phyloP scores from a whole-genome alignment of 2,888 invertebrate genomes.

The Actias luna region DNA sequence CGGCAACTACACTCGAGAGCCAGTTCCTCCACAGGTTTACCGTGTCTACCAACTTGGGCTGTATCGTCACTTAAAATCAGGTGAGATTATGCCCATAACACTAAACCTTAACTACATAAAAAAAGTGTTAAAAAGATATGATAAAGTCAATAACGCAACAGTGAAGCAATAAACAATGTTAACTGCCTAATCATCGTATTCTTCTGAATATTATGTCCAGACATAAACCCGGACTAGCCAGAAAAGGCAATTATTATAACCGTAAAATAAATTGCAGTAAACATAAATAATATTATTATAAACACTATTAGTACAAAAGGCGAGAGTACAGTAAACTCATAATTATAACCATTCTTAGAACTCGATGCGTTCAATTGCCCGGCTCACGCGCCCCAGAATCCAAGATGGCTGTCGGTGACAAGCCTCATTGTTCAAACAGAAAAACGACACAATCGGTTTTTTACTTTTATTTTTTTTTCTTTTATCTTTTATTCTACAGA shows the following conservation, averaged over 20 bases:
- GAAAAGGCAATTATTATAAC: not conserved
- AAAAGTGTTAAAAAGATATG: not conserved
- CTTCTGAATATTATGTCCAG: not conserved
- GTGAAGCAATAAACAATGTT: not conserved
- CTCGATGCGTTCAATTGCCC: conserved; percentile 26
- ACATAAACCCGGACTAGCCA: not conserved
- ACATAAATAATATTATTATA: not conserved
- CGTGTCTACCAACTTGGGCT: too few species aligned
- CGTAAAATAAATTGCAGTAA: not conserved
- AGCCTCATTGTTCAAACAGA: conserved; percentile 77
- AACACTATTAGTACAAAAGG: not conserved
- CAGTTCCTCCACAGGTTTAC: too few species aligned
- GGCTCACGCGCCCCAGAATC: conserved; percentile 49
- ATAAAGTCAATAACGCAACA: not conserved
- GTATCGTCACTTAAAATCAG: too few species aligned
- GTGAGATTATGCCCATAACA: too few species aligned
- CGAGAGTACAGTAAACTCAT: conserved; percentile 11
- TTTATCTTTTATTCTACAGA: conserved; percentile 51
- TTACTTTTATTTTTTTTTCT: conserved; percentile 53
- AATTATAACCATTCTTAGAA: conserved; percentile 18
- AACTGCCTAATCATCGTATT: not conserved
- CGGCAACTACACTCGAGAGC: too few species aligned
- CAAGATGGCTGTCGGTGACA: conserved; percentile 78
- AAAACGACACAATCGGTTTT: conserved; percentile 74
- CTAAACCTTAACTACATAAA: too few species aligned